Percentiles rank a stretch among this genome's conserved stretches.
Conservation (phyloP, 2,797 vertebrate species). For the Orientallactaga sibirica region DNA sequence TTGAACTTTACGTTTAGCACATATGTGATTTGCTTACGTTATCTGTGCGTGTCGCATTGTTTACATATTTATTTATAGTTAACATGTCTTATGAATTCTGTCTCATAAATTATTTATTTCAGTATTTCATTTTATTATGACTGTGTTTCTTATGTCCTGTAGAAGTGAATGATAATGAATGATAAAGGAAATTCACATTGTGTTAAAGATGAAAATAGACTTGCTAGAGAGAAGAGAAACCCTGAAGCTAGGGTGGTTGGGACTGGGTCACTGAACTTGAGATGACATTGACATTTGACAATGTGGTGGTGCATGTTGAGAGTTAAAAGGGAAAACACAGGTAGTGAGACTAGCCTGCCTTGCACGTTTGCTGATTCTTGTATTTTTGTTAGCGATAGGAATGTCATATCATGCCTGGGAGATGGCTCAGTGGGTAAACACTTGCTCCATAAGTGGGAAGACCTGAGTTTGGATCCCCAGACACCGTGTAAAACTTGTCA, state of each 20-base stretch:
- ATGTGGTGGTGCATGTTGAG: not conserved
- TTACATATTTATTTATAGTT: not conserved
- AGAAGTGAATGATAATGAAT: not conserved
- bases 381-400: not conserved
- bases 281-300: not conserved
- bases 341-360: not conserved
- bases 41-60: not conserved
- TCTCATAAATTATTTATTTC: not conserved
- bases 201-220: not conserved
- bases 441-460: too few relatives aligned
- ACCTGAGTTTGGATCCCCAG: too few relatives aligned
- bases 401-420: too few relatives aligned
- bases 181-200: not conserved
- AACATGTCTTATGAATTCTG: not conserved
- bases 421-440: too few relatives aligned
- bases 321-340: not conserved
- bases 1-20: not conserved
- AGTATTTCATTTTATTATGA: not conserved
- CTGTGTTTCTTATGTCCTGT: not conserved
- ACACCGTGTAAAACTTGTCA: too few relatives aligned
- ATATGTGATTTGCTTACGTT: not conserved
- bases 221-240: not conserved
- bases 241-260: not conserved
- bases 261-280: not conserved
- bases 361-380: not conserved